Percentiles rank a stretch among this genome's conserved stretches.
These are phyloP conservation scores for Ganaspis brasiliensis DNA, from an alignment of 2,888 invertebrate species.

Conservation along the genomic window DNA sequence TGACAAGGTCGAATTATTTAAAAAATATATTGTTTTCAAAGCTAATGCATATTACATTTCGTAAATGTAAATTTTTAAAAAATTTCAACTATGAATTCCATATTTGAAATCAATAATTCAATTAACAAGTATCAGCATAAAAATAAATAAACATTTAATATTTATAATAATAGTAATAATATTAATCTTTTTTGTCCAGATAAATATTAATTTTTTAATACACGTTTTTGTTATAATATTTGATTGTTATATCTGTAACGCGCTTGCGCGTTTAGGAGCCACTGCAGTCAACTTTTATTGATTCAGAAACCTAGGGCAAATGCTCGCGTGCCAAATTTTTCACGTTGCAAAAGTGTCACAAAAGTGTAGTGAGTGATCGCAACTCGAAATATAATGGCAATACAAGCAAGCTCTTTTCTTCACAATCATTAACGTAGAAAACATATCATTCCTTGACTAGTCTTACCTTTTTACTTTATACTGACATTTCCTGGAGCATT, in stretches of 20 bases:
- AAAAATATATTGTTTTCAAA: too few relatives aligned
- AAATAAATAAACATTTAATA: too few relatives aligned
- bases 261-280: conserved; percentile 30
- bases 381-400: not conserved
- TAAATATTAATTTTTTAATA: not conserved
- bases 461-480: not conserved
- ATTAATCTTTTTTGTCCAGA: too few relatives aligned
- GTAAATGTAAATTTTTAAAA: too few relatives aligned
- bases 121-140: too few relatives aligned
- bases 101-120: too few relatives aligned
- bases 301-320: conserved; percentile 14
- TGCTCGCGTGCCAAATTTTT: conserved; percentile 9
- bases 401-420: not conserved
- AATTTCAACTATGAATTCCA: too few relatives aligned
- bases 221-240: not conserved
- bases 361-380: conserved; percentile 20
- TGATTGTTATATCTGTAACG: not conserved
- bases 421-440: not conserved
- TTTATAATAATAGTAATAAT: too few relatives aligned
- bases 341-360: conserved; percentile 3
- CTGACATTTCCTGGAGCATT: not conserved
- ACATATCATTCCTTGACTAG: conserved; percentile 15
- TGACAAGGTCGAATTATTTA: too few relatives aligned
- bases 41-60: too few relatives aligned
- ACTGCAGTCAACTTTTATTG: conserved; percentile 37